These are phyloP conservation scores for Phalacrocorax brasilianus DNA, from an alignment of 2,113 vertebrate genomes.

Conservation along the genomic window DNA sequence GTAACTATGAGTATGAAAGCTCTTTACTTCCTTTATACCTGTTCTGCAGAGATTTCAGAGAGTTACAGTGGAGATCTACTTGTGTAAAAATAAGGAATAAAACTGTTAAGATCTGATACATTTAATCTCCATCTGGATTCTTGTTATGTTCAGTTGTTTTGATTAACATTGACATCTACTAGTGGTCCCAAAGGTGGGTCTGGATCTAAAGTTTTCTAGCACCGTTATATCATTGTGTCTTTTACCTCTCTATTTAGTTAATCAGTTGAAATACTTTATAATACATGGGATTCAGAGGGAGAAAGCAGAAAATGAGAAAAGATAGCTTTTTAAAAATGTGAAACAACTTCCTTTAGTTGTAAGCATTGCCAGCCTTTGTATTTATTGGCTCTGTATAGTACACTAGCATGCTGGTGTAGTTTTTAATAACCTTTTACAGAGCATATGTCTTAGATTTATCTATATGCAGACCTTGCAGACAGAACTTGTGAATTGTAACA, in stretches of 20 bases:
- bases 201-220: not conserved
- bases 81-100: not conserved
- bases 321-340: not conserved
- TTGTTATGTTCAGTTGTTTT: not conserved
- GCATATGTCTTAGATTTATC: not conserved
- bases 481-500: not conserved
- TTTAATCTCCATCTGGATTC: not conserved
- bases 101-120: not conserved
- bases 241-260: not conserved
- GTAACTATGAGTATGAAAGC: not conserved
- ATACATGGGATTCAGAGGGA: not conserved
- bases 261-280: not conserved
- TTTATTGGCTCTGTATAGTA: not conserved
- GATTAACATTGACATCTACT: not conserved
- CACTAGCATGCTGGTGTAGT: not conserved
- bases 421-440: constrained; percentile 30
- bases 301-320: not conserved
- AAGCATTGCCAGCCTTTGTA: not conserved
- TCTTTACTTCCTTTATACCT: not conserved
- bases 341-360: not conserved
- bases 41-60: not conserved
- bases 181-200: not conserved
- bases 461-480: not conserved
- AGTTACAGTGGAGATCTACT: not conserved
- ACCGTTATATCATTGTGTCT: not conserved